Evolutionary conservation across 2,888 invertebrate genomes (phyloP), one percentile per base, ranked within the genome.

Genomic region (Penaeus monodon): DNA sequence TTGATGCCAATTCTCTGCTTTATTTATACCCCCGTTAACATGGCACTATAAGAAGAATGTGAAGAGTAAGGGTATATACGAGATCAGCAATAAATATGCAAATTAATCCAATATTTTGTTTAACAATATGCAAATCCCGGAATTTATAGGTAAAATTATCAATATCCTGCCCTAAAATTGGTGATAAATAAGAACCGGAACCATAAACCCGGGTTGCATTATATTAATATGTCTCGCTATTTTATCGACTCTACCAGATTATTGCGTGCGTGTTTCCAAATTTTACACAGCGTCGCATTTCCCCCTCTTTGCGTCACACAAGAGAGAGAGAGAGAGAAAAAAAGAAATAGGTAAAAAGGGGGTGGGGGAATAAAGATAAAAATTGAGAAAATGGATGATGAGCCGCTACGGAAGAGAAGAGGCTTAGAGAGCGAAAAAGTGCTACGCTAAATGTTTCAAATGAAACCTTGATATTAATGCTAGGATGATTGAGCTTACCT

Each of bases 101-200:
- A 85, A 85, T 85, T 64, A 81, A 57, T 38, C 85, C 81, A 85
- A 85, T 85, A 81, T 76, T 81, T 85, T 85, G 81, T 81, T 74
- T 63, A 81, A 80, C 81, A 49, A 74, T 76, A 76, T 81, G 85
- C 80, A 74, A 85, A 85, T 79, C 63, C 49, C 22, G 63, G 29
- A 44, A 76, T 81, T 81, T 81, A 85, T 81, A 70, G 44, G 65
- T 27, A 80, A 76, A 85, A 85, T 81, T 74, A 81, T 85, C 65
- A 85, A 76, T 85, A 85, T 81, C 77, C 49, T 65, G 74, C 63
- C 81, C 66, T 49, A 63, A 81, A 85, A 85, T 81, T 77, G 85
- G 29, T 27, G 73, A 80, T 85, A 78, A 85, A 85, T 81, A 81
- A 82, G 70, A 63, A 44, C 29, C 38, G 65, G 66, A 76, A 74